Percentiles rank a stretch among this genome's conserved stretches.
Conservation (phyloP, 2,888 invertebrate genomes). For the Hemicrepidius hirtus region DNA sequence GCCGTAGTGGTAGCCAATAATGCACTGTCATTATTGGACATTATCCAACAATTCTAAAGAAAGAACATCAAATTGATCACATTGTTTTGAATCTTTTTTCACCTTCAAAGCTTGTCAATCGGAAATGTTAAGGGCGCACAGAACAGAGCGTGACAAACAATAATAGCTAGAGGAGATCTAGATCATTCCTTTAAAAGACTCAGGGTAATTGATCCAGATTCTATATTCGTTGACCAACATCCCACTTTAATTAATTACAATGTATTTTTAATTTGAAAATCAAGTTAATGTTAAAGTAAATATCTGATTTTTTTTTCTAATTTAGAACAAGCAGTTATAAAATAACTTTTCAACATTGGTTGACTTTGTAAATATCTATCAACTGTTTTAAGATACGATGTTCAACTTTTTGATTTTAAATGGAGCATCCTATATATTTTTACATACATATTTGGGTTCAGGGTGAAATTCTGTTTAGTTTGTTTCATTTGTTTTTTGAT, state of each 20-base stretch:
- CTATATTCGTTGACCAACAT: conserved; percentile 22
- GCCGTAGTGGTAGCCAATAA: conserved; percentile 3
- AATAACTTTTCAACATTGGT: no score
- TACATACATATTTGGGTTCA: no score
- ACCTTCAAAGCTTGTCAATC: conserved; percentile 35
- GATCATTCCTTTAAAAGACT: conserved; percentile 48
- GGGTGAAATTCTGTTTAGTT: no score
- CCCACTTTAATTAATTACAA: conserved; percentile 5
- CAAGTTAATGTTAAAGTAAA: not conserved
- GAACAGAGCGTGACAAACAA: conserved; percentile 27
- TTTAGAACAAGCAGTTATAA: no score
- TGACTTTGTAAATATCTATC: no score
- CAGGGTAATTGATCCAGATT: conserved; percentile 45
- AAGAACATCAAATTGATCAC: conserved; percentile 19
- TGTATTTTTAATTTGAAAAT: conserved; percentile 74
- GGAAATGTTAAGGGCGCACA: conserved; percentile 50
- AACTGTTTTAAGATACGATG: no score
- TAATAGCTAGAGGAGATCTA: conserved; percentile 42
- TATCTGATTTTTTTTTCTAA: not conserved
- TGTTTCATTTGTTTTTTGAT: no score
- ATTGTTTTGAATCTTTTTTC: conserved; percentile 35
- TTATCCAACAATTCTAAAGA: conserved; percentile 34
- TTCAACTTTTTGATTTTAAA: no score
- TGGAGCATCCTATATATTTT: no score
- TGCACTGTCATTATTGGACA: conserved; percentile 35